phyloP scores from a whole-genome alignment of 2,113 vertebrate genomes.

The Podilymbus podiceps region DNA sequence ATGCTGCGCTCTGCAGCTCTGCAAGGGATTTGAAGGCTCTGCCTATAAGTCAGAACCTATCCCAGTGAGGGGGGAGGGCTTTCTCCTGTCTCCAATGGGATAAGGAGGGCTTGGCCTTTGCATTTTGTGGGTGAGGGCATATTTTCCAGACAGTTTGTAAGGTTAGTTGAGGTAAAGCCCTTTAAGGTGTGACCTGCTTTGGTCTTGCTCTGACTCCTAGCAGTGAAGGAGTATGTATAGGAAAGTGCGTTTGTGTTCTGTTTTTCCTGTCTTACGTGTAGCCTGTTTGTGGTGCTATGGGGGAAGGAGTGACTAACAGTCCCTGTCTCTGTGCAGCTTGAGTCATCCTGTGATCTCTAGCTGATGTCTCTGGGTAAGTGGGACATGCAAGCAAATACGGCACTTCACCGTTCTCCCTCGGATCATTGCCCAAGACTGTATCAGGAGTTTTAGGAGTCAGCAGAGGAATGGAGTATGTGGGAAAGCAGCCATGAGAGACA shows the following conservation, averaged over 20 bases:
- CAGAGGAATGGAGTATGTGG: neutral
- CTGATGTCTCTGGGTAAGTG: neutral
- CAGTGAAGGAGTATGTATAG: neutral
- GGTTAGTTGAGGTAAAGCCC: neutral
- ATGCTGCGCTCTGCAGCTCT: neutral
- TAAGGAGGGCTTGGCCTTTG: neutral
- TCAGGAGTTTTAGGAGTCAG: neutral
- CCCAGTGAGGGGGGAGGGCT: neutral
- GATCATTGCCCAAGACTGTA: neutral
- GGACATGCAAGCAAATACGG: neutral
- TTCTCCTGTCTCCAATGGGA: neutral
- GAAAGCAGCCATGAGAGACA: neutral
- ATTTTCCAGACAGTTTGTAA: neutral
- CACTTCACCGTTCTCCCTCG: accelerated
- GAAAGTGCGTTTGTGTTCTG: accelerated
- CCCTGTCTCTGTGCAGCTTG: neutral
- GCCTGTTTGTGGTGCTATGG: neutral
- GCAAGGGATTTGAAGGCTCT: neutral
- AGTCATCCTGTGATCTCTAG: neutral
- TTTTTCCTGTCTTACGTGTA: neutral
- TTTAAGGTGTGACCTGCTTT: neutral
- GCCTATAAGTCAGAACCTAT: neutral
- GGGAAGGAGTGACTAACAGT: neutral
- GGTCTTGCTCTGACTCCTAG: neutral
- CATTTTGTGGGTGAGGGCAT: accelerated